These are phyloP conservation scores for Hydrophis major DNA, from an alignment of 2,797 vertebrate genomes.

Conservation along the genomic window DNA sequence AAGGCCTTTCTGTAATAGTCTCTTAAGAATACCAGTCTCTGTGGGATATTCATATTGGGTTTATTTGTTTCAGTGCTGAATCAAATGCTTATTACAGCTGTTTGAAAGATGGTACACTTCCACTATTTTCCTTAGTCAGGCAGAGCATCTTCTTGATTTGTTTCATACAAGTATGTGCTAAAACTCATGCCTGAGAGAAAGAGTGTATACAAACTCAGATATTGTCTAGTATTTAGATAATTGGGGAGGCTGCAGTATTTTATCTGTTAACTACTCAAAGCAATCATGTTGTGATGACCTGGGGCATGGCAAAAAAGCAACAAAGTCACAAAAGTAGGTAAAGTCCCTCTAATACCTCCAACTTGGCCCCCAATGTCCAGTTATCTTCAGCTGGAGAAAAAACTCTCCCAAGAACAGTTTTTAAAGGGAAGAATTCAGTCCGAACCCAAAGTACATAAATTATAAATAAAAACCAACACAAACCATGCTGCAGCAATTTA, in stretches of 20 bases:
- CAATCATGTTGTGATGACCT: neutral
- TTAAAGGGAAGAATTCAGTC: too few species aligned
- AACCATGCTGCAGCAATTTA: too few species aligned
- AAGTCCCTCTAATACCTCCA: too few species aligned
- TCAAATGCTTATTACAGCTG: neutral
- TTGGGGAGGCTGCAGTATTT: neutral
- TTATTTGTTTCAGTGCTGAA: neutral
- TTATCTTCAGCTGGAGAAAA: too few species aligned
- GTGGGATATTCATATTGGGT: neutral
- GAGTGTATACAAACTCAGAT: neutral
- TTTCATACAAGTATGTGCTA: neutral
- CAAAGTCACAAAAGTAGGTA: too few species aligned
- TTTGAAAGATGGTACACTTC: neutral
- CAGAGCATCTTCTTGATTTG: neutral
- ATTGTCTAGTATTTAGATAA: neutral
- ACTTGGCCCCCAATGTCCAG: too few species aligned
- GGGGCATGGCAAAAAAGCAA: too few species aligned
- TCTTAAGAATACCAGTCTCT: neutral
- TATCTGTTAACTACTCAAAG: neutral
- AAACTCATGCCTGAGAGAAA: neutral
- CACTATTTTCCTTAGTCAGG: neutral
- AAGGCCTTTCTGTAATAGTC: neutral
- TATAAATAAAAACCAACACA: too few species aligned
- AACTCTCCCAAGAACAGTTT: too few species aligned
- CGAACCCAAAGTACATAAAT: too few species aligned